Evolutionary conservation across 2,888 invertebrate species (phyloP).

Genomic region (Petrolisthes manimaculis): DNA sequence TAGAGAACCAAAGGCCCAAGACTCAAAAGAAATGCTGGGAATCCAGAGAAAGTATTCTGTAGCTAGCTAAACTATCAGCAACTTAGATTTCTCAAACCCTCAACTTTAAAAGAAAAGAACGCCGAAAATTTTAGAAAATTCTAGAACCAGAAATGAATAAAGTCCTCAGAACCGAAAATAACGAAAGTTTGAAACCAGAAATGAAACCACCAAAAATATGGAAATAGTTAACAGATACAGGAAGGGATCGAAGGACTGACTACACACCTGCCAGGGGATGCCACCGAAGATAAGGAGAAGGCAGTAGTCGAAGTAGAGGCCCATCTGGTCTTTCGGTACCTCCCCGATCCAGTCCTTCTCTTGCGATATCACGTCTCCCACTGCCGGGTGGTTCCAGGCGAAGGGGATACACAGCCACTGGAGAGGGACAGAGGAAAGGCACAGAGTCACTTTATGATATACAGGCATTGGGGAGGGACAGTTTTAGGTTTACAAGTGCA

Average conservation of each 20-base stretch:
- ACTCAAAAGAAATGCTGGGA: too few relatives aligned
- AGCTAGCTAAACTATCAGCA: too few relatives aligned
- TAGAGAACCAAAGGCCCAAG: too few relatives aligned
- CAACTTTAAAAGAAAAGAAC: too few relatives aligned
- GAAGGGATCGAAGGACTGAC: background rate
- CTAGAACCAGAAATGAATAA: too few relatives aligned
- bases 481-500: background rate
- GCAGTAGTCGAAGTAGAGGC: constrained; percentile 89
- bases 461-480: background rate
- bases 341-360: constrained; percentile 75
- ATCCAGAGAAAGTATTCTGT: too few relatives aligned
- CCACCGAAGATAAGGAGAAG: constrained; percentile 94
- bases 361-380: constrained; percentile 70
- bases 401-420: constrained; percentile 78
- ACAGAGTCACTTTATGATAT: background rate
- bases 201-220: background rate
- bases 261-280: constrained; percentile 91
- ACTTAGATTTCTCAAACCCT: too few relatives aligned
- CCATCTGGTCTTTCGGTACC: constrained; percentile 70
- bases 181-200: background rate
- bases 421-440: too few relatives aligned
- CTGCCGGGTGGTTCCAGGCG: constrained; percentile 75
- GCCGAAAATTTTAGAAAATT: too few relatives aligned
- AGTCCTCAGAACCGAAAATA: too few relatives aligned
- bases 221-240: background rate